A percentile compares a stretch with the other conserved stretches of the same genome.
phyloP scores from a whole-genome alignment of 2,113 vertebrate species.

The Microtus richardsoni region DNA sequence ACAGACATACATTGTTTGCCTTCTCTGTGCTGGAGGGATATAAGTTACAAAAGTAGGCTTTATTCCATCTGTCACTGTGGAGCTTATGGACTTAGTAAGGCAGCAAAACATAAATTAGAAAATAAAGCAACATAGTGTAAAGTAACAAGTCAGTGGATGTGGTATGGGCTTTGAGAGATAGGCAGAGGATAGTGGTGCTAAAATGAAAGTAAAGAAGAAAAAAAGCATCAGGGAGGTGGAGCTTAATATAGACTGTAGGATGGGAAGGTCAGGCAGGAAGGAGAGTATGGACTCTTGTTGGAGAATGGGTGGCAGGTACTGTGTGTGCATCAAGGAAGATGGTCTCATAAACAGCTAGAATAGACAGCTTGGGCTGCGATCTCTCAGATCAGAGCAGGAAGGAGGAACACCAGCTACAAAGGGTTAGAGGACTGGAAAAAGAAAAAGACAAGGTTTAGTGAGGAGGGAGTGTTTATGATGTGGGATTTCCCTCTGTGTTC shows the following conservation, averaged over 20 bases:
- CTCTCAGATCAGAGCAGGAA: too few species aligned
- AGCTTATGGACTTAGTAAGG: background rate
- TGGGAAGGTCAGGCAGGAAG: background rate
- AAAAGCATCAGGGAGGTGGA: background rate
- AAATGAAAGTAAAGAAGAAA: fast-evolving
- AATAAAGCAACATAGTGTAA: background rate
- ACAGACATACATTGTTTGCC: background rate
- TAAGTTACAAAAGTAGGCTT: background rate
- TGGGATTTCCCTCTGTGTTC: too few species aligned
- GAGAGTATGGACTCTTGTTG: background rate
- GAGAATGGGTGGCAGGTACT: background rate
- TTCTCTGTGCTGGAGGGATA: background rate
- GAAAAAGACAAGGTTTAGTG: background rate
- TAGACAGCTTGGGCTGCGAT: background rate
- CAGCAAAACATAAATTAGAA: background rate
- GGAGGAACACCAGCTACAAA: background rate
- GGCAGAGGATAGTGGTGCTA: background rate
- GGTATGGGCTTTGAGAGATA: fast-evolving
- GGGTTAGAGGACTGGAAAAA: background rate
- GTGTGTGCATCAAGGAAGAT: background rate
- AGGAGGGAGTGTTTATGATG: background rate
- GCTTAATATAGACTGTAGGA: background rate
- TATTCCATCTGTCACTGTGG: background rate
- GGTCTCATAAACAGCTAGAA: background rate
- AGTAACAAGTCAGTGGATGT: background rate